These are phyloP conservation scores for Caenorhabditis zanzibari DNA, from an alignment of 2,888 invertebrate species.

Conservation along the genomic window DNA sequence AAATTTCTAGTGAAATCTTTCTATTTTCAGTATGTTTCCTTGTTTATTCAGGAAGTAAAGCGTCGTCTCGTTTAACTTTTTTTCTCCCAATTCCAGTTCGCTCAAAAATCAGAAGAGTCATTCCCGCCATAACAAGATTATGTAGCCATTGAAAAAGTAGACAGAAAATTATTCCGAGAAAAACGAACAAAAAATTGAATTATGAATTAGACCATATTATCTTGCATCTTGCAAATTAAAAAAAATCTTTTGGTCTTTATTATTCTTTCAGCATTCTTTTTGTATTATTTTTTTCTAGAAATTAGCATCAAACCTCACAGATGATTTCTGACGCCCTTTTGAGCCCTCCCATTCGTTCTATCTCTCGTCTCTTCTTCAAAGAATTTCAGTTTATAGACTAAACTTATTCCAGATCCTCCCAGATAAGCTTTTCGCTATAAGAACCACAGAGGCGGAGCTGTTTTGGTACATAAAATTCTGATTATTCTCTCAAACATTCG, in stretches of 20 bases:
- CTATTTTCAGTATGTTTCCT: slow-evolving; percentile 17
- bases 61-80: background rate
- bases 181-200: slow-evolving; percentile 37
- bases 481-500: background rate
- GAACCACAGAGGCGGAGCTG: slow-evolving; percentile 17
- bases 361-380: slow-evolving; percentile 11
- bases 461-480: background rate
- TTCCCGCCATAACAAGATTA: slow-evolving; percentile 27
- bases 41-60: slow-evolving; percentile 36
- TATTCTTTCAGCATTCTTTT: slow-evolving; percentile 3
- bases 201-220: background rate
- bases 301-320: slow-evolving; percentile 25
- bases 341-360: slow-evolving; percentile 15
- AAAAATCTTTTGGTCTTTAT: background rate
- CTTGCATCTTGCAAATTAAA: slow-evolving; percentile 9
- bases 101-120: slow-evolving; percentile 44
- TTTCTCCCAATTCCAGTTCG: slow-evolving; percentile 7
- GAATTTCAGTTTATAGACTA: slow-evolving; percentile 10
- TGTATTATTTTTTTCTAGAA: background rate
- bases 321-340: slow-evolving; percentile 20
- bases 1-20: background rate
- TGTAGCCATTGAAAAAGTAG: background rate
- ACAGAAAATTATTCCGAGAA: no score
- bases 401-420: slow-evolving; percentile 20
- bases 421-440: slow-evolving; percentile 27